These are phyloP conservation scores for Epinephelus lanceolatus DNA, from an alignment of 2,113 vertebrate species.

Conservation along the genomic window DNA sequence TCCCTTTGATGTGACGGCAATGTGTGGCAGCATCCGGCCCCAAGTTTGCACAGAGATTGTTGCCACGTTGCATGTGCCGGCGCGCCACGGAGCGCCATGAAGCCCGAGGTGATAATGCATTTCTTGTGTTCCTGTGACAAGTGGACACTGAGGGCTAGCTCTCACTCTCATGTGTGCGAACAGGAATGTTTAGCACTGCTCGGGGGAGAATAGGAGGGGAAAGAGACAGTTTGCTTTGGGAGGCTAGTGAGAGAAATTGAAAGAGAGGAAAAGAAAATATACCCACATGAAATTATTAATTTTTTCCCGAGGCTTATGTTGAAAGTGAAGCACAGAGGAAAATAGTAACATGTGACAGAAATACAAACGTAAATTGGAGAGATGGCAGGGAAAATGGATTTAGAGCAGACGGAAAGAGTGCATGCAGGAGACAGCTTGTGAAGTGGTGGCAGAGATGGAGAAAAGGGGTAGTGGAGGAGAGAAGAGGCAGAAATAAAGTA, in stretches of 20 bases:
- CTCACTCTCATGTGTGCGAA: conserved; percentile 68
- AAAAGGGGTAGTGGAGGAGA: conserved; percentile 33
- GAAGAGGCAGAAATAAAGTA: conserved; percentile 31
- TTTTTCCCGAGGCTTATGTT: conserved; percentile 48
- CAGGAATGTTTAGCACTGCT: conserved; percentile 68
- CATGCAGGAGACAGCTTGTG: conserved; percentile 62
- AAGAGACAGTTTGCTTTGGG: conserved; percentile 21
- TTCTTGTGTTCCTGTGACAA: conserved; percentile 77
- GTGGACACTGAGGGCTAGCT: conserved; percentile 67
- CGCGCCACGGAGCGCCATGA: conserved; percentile 33
- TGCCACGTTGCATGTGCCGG: conserved; percentile 37
- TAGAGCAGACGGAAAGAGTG: conserved; percentile 31
- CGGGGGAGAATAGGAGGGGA: conserved; percentile 7
- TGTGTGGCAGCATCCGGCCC: conserved; percentile 27
- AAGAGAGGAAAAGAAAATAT: conserved; percentile 54
- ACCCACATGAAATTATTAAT: conserved; percentile 51
- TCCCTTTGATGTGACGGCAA: conserved; percentile 58
- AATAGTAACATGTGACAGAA: conserved; percentile 60
- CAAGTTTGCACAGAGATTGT: conserved; percentile 50
- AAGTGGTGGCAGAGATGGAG: conserved; percentile 60
- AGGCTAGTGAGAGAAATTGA: conserved; percentile 52
- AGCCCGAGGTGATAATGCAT: conserved; percentile 76
- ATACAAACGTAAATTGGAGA: conserved; percentile 59
- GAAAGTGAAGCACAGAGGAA: conserved; percentile 35
- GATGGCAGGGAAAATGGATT: conserved; percentile 59